A percentile compares a stretch with the other conserved stretches of the same genome.
phyloP scores from a whole-genome alignment of 1,140 invertebrate species.

The Drosophila kepulauana region DNA sequence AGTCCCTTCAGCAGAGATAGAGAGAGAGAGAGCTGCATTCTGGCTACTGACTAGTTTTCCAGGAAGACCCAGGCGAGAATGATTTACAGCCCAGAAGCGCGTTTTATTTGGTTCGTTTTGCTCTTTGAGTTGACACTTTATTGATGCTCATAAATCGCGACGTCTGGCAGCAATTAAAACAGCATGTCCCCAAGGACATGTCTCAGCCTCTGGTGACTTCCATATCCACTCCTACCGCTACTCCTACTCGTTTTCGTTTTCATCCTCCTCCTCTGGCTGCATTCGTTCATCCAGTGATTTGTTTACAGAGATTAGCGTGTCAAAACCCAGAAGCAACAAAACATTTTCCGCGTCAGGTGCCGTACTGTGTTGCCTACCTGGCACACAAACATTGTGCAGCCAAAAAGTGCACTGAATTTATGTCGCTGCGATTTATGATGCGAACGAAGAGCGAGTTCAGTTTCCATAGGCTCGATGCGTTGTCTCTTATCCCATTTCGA shows the following conservation, averaged over 20 bases:
- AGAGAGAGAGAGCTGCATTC: not conserved
- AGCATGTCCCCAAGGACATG: slow-evolving; percentile 78
- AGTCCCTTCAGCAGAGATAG: slow-evolving; percentile 13
- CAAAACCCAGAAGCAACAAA: slow-evolving; percentile 60
- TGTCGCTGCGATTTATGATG: slow-evolving; percentile 72
- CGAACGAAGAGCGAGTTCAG: slow-evolving; percentile 21
- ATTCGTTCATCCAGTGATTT: slow-evolving; percentile 57
- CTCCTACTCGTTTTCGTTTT: too few species aligned
- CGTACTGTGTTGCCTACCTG: slow-evolving; percentile 48
- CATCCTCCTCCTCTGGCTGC: not conserved
- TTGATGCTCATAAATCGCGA: slow-evolving; percentile 80
- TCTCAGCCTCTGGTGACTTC: not conserved
- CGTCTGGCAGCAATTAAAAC: slow-evolving; percentile 81
- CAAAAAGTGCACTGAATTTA: slow-evolving; percentile 76
- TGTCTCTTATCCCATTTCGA: slow-evolving; percentile 30
- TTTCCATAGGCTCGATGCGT: slow-evolving; percentile 4
- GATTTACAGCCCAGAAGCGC: slow-evolving; percentile 75
- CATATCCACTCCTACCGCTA: not conserved
- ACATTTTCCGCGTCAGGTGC: slow-evolving; percentile 68
- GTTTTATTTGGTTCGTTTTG: slow-evolving; percentile 59
- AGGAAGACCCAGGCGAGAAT: slow-evolving; percentile 66
- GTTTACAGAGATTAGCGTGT: slow-evolving; percentile 79
- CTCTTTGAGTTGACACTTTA: slow-evolving; percentile 75
- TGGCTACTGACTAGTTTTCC: slow-evolving; percentile 57
- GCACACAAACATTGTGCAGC: slow-evolving; percentile 30